Evolutionary conservation across 2,888 invertebrate species (phyloP).

Genomic region (Drosophila barbarae): DNA sequence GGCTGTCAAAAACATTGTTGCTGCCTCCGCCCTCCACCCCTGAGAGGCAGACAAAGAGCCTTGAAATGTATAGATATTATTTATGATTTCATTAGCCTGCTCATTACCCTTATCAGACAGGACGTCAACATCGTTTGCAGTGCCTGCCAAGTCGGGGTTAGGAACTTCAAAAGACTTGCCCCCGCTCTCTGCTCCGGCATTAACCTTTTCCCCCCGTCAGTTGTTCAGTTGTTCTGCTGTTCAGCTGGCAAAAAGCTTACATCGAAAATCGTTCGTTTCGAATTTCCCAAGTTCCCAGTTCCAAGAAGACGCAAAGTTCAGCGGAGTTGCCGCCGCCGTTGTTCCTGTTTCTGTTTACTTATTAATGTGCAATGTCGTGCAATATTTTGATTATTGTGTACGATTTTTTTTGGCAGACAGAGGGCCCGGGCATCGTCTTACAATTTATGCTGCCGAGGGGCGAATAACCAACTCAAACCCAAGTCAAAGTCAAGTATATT

Average conservation of each 20-base stretch:
- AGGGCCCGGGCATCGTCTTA: constrained; percentile 54
- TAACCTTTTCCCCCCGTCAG: constrained; percentile 18
- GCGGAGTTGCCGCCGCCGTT: constrained; percentile 18
- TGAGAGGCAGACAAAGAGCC: constrained; percentile 2
- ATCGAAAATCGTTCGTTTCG: constrained; percentile 37
- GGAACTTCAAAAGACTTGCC: constrained; percentile 20
- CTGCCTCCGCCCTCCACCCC: neutral
- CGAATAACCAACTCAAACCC: constrained; percentile 13
- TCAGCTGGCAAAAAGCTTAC: constrained; percentile 16
- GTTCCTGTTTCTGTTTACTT: constrained; percentile 33
- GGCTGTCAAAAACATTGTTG: constrained; percentile 11
- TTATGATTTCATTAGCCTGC: constrained; percentile 38
- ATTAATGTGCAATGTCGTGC: constrained; percentile 67
- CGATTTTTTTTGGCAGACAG: constrained; percentile 25
- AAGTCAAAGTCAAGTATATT: constrained; percentile 12
- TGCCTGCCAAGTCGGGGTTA: constrained; percentile 1
- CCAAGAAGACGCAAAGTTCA: constrained; percentile 44
- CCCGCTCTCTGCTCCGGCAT: neutral
- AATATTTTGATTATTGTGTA: constrained; percentile 68
- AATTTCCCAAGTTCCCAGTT: constrained; percentile 51
- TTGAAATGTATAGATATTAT: constrained; percentile 20
- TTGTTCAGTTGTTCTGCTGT: neutral
- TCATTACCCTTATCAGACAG: constrained; percentile 31
- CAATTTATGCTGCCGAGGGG: constrained; percentile 58
- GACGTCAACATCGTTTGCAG: constrained; percentile 8